These are phyloP conservation scores for Dryococelus australis DNA, from an alignment of 2,888 invertebrate species.

Conservation along the genomic window DNA sequence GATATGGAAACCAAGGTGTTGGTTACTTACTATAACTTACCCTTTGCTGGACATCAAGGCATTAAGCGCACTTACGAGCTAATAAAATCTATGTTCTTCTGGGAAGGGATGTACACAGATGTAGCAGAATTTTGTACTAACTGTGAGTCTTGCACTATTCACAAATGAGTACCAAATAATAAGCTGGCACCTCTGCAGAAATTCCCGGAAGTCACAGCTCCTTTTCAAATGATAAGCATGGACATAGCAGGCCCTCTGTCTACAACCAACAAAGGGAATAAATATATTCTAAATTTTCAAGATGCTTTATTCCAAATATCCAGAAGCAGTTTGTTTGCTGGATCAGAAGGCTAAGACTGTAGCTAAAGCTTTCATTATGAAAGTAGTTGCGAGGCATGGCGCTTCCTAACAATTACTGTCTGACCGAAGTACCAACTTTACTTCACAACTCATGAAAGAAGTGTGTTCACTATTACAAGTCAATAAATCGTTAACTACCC, in stretches of 20 bases:
- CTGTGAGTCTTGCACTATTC: background rate
- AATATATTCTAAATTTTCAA: conserved; percentile 4
- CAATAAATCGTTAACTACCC: background rate
- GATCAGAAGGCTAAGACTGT: background rate
- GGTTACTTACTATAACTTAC: background rate
- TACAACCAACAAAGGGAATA: background rate
- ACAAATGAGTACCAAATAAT: background rate
- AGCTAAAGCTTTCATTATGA: background rate
- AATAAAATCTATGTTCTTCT: background rate
- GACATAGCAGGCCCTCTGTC: background rate
- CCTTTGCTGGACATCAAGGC: no score
- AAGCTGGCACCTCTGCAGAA: background rate
- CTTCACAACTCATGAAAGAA: background rate
- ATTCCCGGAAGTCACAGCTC: background rate
- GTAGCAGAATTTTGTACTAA: background rate
- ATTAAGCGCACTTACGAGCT: background rate
- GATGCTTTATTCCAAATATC: background rate
- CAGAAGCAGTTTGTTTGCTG: background rate
- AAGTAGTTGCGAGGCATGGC: background rate
- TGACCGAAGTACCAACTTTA: background rate
- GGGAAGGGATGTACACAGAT: background rate
- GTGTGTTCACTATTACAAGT: background rate
- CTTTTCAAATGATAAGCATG: background rate
- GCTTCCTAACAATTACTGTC: background rate
- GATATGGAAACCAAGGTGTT: background rate